These are phyloP conservation scores for Porphyrio hochstetteri DNA, from an alignment of 2,113 vertebrate species.

Conservation along the genomic window DNA sequence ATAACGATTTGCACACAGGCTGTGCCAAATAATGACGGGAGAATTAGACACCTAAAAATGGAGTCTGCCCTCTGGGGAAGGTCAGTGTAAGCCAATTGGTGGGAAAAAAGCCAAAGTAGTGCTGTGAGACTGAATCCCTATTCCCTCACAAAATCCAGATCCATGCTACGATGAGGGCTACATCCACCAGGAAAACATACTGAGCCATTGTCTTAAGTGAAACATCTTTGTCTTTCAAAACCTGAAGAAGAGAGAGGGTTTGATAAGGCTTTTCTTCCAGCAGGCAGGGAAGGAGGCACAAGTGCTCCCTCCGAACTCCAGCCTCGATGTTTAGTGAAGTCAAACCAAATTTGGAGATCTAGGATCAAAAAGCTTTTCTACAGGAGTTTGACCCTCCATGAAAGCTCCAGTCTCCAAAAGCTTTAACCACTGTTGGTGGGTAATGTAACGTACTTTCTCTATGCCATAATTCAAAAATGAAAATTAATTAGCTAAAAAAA, in stretches of 20 bases:
- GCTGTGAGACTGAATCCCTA: not conserved
- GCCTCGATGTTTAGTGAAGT: not conserved
- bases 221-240: not conserved
- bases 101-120: not conserved
- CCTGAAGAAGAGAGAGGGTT: not conserved
- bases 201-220: not conserved
- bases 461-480: not conserved
- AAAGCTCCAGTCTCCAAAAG: not conserved
- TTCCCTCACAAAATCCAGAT: not conserved
- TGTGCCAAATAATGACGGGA: constrained; percentile 34
- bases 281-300: not conserved
- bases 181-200: not conserved
- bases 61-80: constrained; percentile 25
- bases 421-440: not conserved
- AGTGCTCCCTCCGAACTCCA: not conserved
- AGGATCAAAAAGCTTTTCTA: not conserved
- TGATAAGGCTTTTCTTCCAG: not conserved
- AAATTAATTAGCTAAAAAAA: not conserved
- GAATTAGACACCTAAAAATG: constrained; percentile 58
- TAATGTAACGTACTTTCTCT: not conserved
- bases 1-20: constrained; percentile 22
- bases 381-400: not conserved
- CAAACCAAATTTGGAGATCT: not conserved
- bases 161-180: not conserved
- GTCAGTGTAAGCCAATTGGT: constrained; percentile 12